These are phyloP conservation scores for Gasterosteus nipponicus DNA, from an alignment of 2,113 vertebrate genomes.

Conservation along the genomic window DNA sequence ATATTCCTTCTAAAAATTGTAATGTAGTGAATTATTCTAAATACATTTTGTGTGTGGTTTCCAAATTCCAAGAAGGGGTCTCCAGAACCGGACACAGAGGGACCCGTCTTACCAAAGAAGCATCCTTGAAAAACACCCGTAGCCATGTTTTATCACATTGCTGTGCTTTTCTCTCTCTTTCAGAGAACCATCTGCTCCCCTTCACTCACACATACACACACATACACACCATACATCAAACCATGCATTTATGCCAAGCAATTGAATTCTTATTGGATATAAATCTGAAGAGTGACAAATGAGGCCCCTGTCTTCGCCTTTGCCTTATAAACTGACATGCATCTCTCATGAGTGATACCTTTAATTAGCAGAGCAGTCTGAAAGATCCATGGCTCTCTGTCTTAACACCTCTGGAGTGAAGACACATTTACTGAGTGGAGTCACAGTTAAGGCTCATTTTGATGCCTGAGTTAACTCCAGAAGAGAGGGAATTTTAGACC, in stretches of 20 bases:
- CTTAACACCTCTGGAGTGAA: constrained; percentile 53
- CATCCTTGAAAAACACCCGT: background rate
- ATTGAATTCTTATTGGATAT: constrained; percentile 80
- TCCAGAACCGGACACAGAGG: background rate
- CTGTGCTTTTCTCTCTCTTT: constrained; percentile 25
- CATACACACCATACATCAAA: constrained; percentile 63
- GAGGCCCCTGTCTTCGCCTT: constrained; percentile 47
- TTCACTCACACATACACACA: constrained; percentile 12
- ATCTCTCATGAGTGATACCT: constrained; percentile 75
- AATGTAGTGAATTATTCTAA: background rate
- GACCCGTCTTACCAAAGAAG: background rate
- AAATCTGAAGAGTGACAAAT: constrained; percentile 73
- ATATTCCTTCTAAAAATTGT: background rate
- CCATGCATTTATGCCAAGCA: constrained; percentile 74
- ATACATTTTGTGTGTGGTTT: background rate
- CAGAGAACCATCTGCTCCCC: constrained; percentile 2
- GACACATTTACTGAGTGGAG: constrained; percentile 39
- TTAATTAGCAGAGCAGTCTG: constrained; percentile 70
- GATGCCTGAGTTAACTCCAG: constrained; percentile 42
- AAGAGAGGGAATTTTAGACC: background rate
- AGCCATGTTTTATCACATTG: constrained; percentile 34
- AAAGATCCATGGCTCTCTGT: constrained; percentile 57
- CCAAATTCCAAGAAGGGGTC: background rate
- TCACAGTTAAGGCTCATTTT: constrained; percentile 34
- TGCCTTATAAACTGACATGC: constrained; percentile 66